Conservation (phyloP, 2,888 invertebrate genomes). For the Ephialtes manifestator region DNA sequence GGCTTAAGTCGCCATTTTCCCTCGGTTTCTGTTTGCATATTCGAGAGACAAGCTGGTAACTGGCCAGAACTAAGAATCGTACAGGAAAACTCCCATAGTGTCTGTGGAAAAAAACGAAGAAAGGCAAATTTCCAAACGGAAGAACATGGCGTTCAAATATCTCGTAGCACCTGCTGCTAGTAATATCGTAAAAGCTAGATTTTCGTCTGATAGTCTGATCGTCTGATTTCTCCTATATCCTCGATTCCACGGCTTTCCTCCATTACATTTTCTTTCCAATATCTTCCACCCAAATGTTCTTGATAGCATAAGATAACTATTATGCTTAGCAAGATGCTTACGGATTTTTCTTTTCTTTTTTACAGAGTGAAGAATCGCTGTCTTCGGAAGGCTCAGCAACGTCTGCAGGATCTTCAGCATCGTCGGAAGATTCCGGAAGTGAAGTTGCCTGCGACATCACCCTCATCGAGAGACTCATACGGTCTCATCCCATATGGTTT, state of each 20-base stretch:
- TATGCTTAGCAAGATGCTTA: background rate
- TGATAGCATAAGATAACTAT: background rate
- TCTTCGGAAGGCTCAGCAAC: conserved; percentile 88
- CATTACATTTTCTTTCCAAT: conserved; percentile 1
- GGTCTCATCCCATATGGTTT: conserved; percentile 98
- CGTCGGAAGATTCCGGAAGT: conserved; percentile 88
- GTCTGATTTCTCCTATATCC: background rate
- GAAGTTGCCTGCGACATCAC: conserved; percentile 94
- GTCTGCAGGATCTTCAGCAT: conserved; percentile 83
- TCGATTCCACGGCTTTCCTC: background rate
- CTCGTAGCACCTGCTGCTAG: conserved; percentile 50
- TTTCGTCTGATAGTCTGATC: background rate
- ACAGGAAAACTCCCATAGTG: conserved; percentile 42
- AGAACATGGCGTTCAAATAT: background rate
- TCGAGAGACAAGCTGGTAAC: conserved; percentile 64
- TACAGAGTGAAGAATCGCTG: conserved; percentile 89
- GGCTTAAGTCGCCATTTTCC: conserved; percentile 71
- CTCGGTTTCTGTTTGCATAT: conserved; percentile 77
- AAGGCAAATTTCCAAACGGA: background rate
- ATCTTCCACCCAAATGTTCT: background rate
- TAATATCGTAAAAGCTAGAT: conserved; percentile 29
- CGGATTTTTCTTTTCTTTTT: conserved; percentile 68
- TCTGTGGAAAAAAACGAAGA: conserved; percentile 8
- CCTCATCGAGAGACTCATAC: conserved; percentile 94
- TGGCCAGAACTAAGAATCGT: conserved; percentile 33